Evolutionary conservation across 2,113 vertebrate species (phyloP), one percentile per base, ranked within the genome.

Genomic region (Ia io): DNA sequence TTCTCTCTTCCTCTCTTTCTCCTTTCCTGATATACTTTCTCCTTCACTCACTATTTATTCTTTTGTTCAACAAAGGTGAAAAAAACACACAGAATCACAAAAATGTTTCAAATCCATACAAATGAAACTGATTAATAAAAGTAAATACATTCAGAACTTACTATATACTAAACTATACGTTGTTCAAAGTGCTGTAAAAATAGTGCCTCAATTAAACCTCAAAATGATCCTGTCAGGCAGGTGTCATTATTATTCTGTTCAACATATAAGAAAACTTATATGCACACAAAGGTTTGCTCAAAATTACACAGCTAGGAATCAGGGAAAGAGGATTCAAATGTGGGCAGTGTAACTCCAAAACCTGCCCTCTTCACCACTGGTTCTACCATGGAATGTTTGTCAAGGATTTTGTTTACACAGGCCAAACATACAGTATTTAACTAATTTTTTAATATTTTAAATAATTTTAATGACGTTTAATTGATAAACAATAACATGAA

Each of bases 111-210:
- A 61, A 82, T 71, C 2, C 18, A n/a, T 25, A 79, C 16, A 84
- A 56, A 69, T 47, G 28, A 93, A 86, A 79, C 47, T 25, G 25
- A 85, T 82, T 51, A 82, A 93, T 67, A 67, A 94, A 91, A 93
- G 2, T 11, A 90, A 83, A 82, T 23, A 23, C 3, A 77, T 53
- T 82, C 22, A 59, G 30, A 91, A 85, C 6, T 82, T 78, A 37
- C 35, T 63, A 51, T 5, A 18, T 35, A 44, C 3, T 77, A 56
- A n/a, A 42, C 0, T 1, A 53, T n/a, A 14, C 1, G n/a, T 10
- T 16, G 6, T 53, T 9, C 6, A 76, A 42, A 65, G 17, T 73
- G 13, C 25, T 85, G 73, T 10, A 49, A n/a, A 95, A 73, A 42
- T 37, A 83, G 6, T 53, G 12, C 3, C 10, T 94, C 28, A 87